Evolutionary conservation across 2,888 invertebrate genomes (phyloP), one percentile per base, ranked within the genome.

Genomic region (Morpho helenor): DNA sequence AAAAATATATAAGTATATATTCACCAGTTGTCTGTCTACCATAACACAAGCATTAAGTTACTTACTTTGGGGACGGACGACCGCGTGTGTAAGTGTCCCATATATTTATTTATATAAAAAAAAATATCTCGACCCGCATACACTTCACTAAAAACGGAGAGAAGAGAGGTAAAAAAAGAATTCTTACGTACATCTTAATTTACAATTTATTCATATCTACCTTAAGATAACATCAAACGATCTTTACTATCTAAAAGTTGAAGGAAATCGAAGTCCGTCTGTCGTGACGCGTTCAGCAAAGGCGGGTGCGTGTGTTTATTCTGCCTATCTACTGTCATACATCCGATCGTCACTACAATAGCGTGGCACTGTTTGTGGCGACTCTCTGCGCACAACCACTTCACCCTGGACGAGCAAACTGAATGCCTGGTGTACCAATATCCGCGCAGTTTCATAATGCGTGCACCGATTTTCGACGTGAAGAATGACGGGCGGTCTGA

Each of bases 351-450:
- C 65, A 87, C 86, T 10, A 87, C 80, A 22, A 86, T 80, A 3
- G 86, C 86, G 57, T 83, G 84, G 63, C 88, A 89, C 61, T 82
- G 77, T 63, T 71, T 75, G 50, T 76, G 74, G 2, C 85, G 67
- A 64, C 83, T 87, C 66, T 87, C 87, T 0, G 83, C 78, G 56
- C 88, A 88, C 2, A 88, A 66, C 88, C 88, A 88, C 63, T 84
- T 81, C 1, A 89, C 88, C 52, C 84, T 73, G 9, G 87, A 85
- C 2, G 87, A 87, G 69, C 88, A 89, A 42, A 89, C 88, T 0
- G 88, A 89, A 61, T 87, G 88, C 0, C 87, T 68, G 0, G 87
- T 84, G 67, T 88, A 87, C 74, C 82, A 79, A 70, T 86, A 86
- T 0, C 88, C 88, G 0, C 80, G 76, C 7, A 87, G 75, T 67